A percentile compares a stretch with the other conserved stretches of the same genome.
These are phyloP conservation scores for Leuciscus idus DNA, from an alignment of 2,113 vertebrate species.

Conservation along the genomic window DNA sequence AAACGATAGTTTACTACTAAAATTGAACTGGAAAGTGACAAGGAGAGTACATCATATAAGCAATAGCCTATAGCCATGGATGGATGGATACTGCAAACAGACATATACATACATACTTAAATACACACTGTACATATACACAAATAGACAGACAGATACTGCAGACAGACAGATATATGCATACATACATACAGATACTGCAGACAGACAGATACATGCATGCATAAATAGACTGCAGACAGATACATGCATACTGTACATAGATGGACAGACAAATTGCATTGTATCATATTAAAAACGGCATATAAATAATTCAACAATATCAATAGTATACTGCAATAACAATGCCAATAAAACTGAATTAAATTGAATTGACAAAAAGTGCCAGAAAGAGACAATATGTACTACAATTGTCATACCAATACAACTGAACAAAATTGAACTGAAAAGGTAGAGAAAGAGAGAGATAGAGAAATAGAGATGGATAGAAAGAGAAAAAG, in stretches of 20 bases:
- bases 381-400: not conserved
- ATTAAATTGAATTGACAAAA: not conserved
- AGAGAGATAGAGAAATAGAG: not conserved
- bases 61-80: not conserved
- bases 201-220: too few species aligned
- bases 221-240: too few species aligned
- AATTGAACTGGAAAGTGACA: not conserved
- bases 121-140: too few species aligned
- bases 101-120: not conserved
- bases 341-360: not conserved
- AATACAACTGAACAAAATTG: not conserved
- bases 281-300: too few species aligned
- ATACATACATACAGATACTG: too few species aligned
- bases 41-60: not conserved
- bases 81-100: not conserved
- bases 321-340: not conserved
- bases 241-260: not conserved
- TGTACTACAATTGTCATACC: not conserved
- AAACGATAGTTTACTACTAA: not conserved
- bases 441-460: not conserved
- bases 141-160: not conserved
- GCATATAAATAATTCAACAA: too few species aligned
- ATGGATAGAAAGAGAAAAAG: conserved; percentile 3
- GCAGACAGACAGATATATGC: too few species aligned
- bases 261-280: not conserved